phyloP scores from a whole-genome alignment of 1,140 invertebrate genomes.

The Conopomorpha cramerella region DNA sequence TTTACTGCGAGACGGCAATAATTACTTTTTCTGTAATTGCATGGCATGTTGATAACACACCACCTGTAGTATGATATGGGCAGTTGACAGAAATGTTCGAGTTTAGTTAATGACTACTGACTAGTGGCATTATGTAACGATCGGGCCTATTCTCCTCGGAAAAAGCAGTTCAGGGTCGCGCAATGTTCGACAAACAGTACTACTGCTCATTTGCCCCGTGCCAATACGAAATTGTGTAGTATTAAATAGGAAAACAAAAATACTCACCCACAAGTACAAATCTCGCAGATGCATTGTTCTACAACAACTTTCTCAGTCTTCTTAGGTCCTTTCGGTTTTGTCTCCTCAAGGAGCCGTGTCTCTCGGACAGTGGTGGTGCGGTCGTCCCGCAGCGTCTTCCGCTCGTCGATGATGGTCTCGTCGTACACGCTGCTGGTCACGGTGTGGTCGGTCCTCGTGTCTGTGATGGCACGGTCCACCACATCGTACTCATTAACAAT shows the following conservation, averaged over 20 bases:
- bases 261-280: conserved; percentile 90
- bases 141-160: no score
- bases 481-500: conserved; percentile 49
- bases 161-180: no score
- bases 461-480: conserved; percentile 48
- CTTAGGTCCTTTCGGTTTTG: conserved; percentile 43
- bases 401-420: conserved; percentile 38
- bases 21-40: no score
- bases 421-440: conserved; percentile 47
- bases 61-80: no score
- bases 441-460: conserved; percentile 35
- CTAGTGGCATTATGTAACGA: no score
- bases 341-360: conserved; percentile 18
- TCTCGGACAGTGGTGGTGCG: conserved; percentile 18
- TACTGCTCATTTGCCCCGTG: no score
- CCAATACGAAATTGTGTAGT: no score
- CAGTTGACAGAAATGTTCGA: no score
- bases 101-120: no score
- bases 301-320: conserved; percentile 56
- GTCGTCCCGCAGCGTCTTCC: conserved; percentile 18
- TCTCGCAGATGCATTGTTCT: conserved; percentile 87
- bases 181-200: no score
- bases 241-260: conserved; percentile 1
- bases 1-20: no score
- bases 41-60: no score